Evolutionary conservation across 2,888 invertebrate species (phyloP).

Genomic region (Platynereis dumerilii): DNA sequence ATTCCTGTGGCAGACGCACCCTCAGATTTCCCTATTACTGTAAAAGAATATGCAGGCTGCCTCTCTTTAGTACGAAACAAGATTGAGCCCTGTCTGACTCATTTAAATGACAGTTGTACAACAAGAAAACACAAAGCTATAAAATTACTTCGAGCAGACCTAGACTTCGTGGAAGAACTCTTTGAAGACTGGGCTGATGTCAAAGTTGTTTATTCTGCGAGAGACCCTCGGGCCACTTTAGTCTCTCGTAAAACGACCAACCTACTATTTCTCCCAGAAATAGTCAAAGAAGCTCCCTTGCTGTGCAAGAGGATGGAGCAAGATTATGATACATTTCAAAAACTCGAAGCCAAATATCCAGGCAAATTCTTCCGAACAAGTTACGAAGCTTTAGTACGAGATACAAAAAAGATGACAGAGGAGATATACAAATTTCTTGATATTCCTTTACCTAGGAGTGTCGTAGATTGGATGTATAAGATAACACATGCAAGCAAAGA

Average conservation of each 20-base stretch:
- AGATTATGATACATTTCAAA: not conserved
- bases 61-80: not conserved
- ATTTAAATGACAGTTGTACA: not conserved
- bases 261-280: not conserved
- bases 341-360: not conserved
- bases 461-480: not conserved
- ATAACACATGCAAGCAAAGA: not conserved
- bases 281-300: not conserved
- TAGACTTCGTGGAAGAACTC: not conserved
- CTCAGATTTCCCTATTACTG: not conserved
- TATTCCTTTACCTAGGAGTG: not conserved
- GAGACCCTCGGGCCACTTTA: not conserved
- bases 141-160: not conserved
- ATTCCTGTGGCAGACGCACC: not conserved
- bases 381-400: not conserved
- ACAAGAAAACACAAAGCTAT: not conserved
- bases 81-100: not conserved
- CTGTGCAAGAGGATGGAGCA: not conserved
- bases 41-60: not conserved
- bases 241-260: not conserved
- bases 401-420: not conserved
- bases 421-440: not conserved
- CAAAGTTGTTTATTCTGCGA: not conserved
- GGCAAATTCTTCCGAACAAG: not conserved
- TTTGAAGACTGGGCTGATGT: not conserved